Evolutionary conservation across 2,888 invertebrate genomes (phyloP), one percentile per base, ranked within the genome.

Genomic region (Mythimna vitellina): DNA sequence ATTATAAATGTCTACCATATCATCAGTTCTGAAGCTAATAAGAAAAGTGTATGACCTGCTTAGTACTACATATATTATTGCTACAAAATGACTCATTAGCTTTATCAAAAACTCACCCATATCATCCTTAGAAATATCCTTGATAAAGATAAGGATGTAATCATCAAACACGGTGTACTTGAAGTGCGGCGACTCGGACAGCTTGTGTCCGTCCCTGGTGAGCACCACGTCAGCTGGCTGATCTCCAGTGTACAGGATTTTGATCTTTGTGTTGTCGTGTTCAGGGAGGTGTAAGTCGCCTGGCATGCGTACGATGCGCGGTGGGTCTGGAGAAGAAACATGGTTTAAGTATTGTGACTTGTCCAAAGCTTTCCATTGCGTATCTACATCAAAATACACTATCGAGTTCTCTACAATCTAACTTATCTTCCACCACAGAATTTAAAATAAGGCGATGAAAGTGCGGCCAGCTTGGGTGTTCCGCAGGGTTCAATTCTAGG

Each of bases 231-330:
- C 98, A 92, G 99, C 98, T 9, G 99, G 99, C 92, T 99, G 99
- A 91, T 99, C 99, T 42, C 99, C 99, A 68, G 98, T 97, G 96
- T 99, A 99, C 91, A 98, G 98, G 83, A 99, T 98, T 96, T 99
- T 99, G 89, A 99, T 98, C 96, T 99, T 99, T 12, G 99, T 98
- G 93, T 99, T 99, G 89, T 99, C 99, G 65, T 98, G 98, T 91
- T 99, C 99, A 0, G 99, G 98, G 4, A 99, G 96, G 89, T 98
- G 98, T 25, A 99, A 96, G 90, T 99, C 98, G 56, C 97, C 98
- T 12, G 99, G 99, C 93, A 99, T 98, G 70, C 98, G 97, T 80
- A 98, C 98, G 92, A 99, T 99, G 87, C 98, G 97, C 61, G 99
- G 99, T 69, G 99, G 99, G 83, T 98, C 98, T 97, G 92, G 22